Base-by-base conservation (phyloP, 2,888 invertebrate species). In the Coelogynopora nodosa region DNA sequence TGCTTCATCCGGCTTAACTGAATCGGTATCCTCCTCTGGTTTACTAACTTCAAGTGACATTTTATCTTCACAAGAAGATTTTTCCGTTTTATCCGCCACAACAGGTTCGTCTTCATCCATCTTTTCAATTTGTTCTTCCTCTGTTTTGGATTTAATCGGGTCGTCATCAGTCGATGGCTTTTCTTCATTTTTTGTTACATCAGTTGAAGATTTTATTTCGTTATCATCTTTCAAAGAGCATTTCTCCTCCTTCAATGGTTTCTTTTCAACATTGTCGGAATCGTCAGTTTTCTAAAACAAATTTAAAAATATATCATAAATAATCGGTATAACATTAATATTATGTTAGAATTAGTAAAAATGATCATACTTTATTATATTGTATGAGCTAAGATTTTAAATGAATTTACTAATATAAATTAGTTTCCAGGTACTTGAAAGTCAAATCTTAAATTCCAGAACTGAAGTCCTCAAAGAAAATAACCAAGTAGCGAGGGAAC, bases 1-100 rank as follows among this genome's bases (percentile, higher is more conserved):
- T 67, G 84, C 86, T 67, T 88, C 87, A 85, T 88, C 88, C 0
- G 81, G 31, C 49, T 89, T 87, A 27, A 88, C 89, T 10, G 67
- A 30, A 49, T 87, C 86, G 30, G 27, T 81, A 10, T n/a, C 84
- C n/a, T 49, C 27, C 13, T 84, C 84, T n/a, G 23, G 23, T 28
- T n/a, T 30, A n/a, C n/a, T 67, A n/a, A 13, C 13, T 13, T 67
- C 13, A 18, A 67, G n/a, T 67, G n/a, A 67, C 67, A 27, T 26
- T 80, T 18, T 26, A 18, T 26, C 18, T 80, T 2, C 18, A 18
- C 80, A 26, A 27, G 26, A 27, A 18, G 5, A 80, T 26, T 18
- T 18, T 26, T 26, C 80, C 18, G 80, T 80, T 26, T 80, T 28
- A 27, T 28, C n/a, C n/a, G n/a, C n/a, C n/a, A n/a, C n/a, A n/a